Base-by-base conservation (phyloP, 2,113 vertebrate genomes). In the Triplophysa dalaica region DNA sequence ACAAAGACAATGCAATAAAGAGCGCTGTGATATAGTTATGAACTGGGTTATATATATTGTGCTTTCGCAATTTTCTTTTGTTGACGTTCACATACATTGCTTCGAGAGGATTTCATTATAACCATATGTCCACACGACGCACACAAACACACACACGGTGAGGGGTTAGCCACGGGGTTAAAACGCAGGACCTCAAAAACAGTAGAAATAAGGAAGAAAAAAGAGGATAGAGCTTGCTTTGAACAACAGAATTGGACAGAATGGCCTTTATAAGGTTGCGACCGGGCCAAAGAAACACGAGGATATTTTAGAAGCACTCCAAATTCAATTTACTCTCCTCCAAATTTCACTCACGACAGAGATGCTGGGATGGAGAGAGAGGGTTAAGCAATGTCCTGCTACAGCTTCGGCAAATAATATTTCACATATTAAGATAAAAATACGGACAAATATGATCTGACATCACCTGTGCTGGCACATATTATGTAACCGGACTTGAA, bases 251-350 rank as follows among this genome's bases (percentile, higher is more conserved):
- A 75, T 62, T 48, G 58, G 9, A 16, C 72, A 26, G 21, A 4
- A 4, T 48, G 56, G 21, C 58, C 21, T 33, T 75, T 26, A 75
- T 62, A 62, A 62, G 5, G 41, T 26, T 48, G 58, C 21, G 43
- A 41, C 72, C 48, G 58, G 72, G 62, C 58, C 58, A 62, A 75
- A 75, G 48, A 62, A 75, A 75, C 72, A 48, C 8, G 1, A 48
- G 58, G 72, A 75, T 63, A 43, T 75, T 75, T 75, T 48, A 17
- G 22, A 24, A 75, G 17, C 8, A 60, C 17, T 26, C 41, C 38
- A 26, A 75, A 75, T 75, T 75, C 73, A 45, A 63, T 75, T 75
- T 63, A 29, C 58, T 75, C 62, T 74, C 13, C 54, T 43, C 70
- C 10, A 75, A 48, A 13, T 75, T 60, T 17, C 43, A 1, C 58